Evolutionary conservation across 1,140 invertebrate species (phyloP).

Genomic region (Anthonomus grandis): DNA sequence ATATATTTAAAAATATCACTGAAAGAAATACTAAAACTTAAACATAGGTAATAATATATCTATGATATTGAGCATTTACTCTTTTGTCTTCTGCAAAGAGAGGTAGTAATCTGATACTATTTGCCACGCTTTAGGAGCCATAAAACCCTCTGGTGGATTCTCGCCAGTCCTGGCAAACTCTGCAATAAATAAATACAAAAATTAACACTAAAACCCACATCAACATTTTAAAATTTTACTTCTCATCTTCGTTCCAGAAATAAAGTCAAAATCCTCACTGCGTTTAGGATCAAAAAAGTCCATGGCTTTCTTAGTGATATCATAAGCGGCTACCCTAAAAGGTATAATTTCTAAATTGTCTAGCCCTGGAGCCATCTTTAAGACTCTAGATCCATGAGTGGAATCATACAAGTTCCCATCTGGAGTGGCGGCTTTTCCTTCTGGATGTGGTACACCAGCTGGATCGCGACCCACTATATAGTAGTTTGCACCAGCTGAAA

Average conservation of each 20-base stretch:
- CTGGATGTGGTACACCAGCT: constrained; percentile 92
- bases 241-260: constrained; percentile 97
- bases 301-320: constrained; percentile 82
- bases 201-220: background rate
- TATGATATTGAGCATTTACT: background rate
- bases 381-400: constrained; percentile 86
- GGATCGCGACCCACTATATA: constrained; percentile 99
- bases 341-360: constrained; percentile 92
- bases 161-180: constrained; percentile 75
- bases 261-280: constrained; percentile 94
- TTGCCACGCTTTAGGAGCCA: constrained; percentile 93
- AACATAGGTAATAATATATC: background rate
- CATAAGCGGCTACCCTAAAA: constrained; percentile 96
- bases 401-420: constrained; percentile 91
- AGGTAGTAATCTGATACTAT: constrained; percentile 86
- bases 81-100: constrained; percentile 39
- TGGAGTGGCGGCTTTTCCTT: constrained; percentile 56
- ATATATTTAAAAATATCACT: background rate
- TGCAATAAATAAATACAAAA: constrained; percentile 14
- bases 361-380: constrained; percentile 91
- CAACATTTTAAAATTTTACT: constrained; percentile 27
- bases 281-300: constrained; percentile 88
- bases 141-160: constrained; percentile 94
- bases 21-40: background rate
- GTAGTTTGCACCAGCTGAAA: constrained; percentile 96